Base-by-base conservation (phyloP, 1,140 invertebrate species). In the Lucilia sericata region DNA sequence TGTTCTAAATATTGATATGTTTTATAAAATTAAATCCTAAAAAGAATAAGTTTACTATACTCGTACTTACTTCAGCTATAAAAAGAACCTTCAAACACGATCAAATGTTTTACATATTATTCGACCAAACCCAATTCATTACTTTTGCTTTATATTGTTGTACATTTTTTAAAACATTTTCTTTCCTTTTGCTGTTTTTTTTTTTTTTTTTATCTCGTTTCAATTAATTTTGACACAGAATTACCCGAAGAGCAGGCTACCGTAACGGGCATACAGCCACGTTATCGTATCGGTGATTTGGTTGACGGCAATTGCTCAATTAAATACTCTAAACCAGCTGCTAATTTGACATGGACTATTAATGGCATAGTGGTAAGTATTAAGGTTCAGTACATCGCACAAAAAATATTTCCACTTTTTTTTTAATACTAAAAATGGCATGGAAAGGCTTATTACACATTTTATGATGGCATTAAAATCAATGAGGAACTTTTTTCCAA, bases 261-360 rank as follows among this genome's bases (percentile, higher is more conserved):
- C 85, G 95, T 97, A 88, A 93, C 92, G 81, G 95, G 95, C 8
- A 91, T 96, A 78, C 94, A 94, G 88, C 92, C 93, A 70, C 93
- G 94, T 86, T 97, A 97, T 91, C 92, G 93, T 76, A 91, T 95
- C 13, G 95, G 94, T 47, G 95, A 96, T 89, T 93, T 92, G 84
- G 91, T 97, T 42, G 93, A 94, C 88, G 94, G 94, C 70, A 96
- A 95, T 90, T 97, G 96, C 90, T 94, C 94, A 85, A 95, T 95
- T 86, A 93, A 92, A 88, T 93, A 94, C 88, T 96, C 96, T 60
- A 93, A 94, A 91, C 96, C 96, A 70, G 94, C 96, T 51, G 96
- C 96, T 83, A 96, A 97, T 91, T 93, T 97, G 83, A 96, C 95
- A 74, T 97, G 96, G 95, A 95, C 94, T 91, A 94, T 97, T 90